Evolutionary conservation across 2,797 vertebrate species (phyloP).

Genomic region (Sebastes goodei): DNA sequence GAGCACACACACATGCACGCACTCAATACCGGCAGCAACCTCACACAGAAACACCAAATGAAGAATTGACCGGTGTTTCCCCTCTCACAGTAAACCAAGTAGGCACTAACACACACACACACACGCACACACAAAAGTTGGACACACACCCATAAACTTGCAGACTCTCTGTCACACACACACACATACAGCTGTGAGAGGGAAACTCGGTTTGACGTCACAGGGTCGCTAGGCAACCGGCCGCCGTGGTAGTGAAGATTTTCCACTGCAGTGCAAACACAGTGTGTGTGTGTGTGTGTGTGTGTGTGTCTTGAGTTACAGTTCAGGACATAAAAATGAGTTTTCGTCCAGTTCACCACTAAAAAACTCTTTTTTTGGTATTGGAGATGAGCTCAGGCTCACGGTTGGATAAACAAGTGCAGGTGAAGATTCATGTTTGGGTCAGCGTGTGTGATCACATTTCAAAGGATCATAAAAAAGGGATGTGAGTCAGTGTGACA

Average conservation of each 20-base stretch:
- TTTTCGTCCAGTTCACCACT: not conserved
- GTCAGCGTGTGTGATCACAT: not conserved
- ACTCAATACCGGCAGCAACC: not conserved
- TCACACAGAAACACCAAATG: constrained; percentile 42
- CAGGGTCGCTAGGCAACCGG: constrained; percentile 79
- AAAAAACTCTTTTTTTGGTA: constrained; percentile 9
- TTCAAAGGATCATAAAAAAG: constrained; percentile 4
- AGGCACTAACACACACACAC: not conserved
- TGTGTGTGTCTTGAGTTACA: constrained; percentile 36
- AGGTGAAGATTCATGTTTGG: not conserved
- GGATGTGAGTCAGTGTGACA: constrained; percentile 6
- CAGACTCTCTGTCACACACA: constrained; percentile 14
- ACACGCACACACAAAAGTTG: constrained; percentile 1
- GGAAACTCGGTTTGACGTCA: constrained; percentile 88
- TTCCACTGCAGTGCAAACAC: constrained; percentile 83
- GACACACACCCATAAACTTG: constrained; percentile 51
- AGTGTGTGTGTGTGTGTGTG: not conserved
- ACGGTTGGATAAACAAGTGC: not conserved
- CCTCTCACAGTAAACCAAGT: constrained; percentile 41
- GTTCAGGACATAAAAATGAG: constrained; percentile 22
- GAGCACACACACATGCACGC: not conserved
- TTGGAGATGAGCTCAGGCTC: not conserved
- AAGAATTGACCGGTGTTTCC: constrained; percentile 74
- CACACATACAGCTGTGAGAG: constrained; percentile 83
- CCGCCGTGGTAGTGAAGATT: constrained; percentile 85